Base-by-base conservation (phyloP, 2,113 vertebrate genomes). In the Myrmophylax atrothorax region DNA sequence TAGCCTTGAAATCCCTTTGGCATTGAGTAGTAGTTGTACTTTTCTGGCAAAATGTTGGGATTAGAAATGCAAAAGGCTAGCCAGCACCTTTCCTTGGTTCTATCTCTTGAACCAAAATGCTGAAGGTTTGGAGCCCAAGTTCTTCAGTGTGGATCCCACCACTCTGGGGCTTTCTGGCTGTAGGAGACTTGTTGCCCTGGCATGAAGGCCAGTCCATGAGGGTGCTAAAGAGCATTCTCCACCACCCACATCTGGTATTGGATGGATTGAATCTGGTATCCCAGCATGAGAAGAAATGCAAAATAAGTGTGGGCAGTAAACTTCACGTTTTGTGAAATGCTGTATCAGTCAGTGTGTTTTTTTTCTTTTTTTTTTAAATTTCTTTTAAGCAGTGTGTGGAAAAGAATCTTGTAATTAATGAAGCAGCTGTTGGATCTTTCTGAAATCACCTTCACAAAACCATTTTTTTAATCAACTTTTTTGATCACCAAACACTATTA, bases 151-250 rank as follows among this genome's bases (percentile, higher is more conserved):
- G 4, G 26, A 50, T 59, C 16, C 14, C 13, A 0, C 9, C 14
- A 6, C 1, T 1, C 14, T 35, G n/a, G 8, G 40, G 5, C n/a
- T 49, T 58, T 74, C 8, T 42, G 87, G 29, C 25, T n/a, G 2
- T 19, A 31, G 38, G 10, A 31, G 3, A 6, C 15, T 20, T 26
- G 25, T 42, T 79, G 28, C 24, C 10, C 9, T 46, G 24, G 7
- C 14, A 8, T 6, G 7, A 56, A 60, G 15, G 42, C 35, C 8
- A 12, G 14, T 3, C 28, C 11, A 1, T n/a, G n/a, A 42, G 9
- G 29, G 33, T 0, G 0, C 20, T n/a, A 10, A 72, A 18, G 20
- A 4, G 5, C 3, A 5, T 40, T 86, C 40, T 14, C 70, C 1
- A 0, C 47, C 29, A 28, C 40, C 20, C 6, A 1, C 33, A 8